A percentile compares a stretch with the other conserved stretches of the same genome.
Evolutionary conservation across 2,888 invertebrate species (phyloP).

Genomic region (Sphinx pinastri): DNA sequence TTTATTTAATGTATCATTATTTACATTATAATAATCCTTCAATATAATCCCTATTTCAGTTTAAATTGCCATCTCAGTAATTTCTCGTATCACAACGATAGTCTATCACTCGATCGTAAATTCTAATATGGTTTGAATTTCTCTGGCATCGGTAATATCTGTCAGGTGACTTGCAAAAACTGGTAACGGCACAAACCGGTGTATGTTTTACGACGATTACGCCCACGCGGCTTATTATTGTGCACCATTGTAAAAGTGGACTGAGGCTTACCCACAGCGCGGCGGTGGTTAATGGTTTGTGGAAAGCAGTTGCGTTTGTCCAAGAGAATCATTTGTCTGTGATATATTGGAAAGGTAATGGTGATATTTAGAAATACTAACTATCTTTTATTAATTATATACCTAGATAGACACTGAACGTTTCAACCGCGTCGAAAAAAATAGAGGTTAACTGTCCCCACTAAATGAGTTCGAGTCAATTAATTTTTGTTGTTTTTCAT

Average conservation of each 20-base stretch:
- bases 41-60: background rate
- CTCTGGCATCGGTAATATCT: conserved; percentile 11
- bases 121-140: background rate
- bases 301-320: background rate
- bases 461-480: too few species aligned
- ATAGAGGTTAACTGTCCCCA: too few species aligned
- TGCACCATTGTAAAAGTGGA: background rate
- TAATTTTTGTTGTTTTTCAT: too few species aligned
- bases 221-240: conserved; percentile 18
- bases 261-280: background rate
- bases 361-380: too few species aligned
- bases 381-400: too few species aligned
- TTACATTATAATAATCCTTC: too few species aligned
- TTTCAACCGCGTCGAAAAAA: too few species aligned
- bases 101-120: background rate
- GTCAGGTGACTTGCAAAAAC: conserved; percentile 13
- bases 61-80: background rate
- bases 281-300: background rate
- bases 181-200: conserved; percentile 12
- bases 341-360: background rate
- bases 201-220: conserved; percentile 20
- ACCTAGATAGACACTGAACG: too few species aligned
- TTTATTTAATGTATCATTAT: too few species aligned
- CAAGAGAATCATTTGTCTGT: background rate
- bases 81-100: background rate